These are phyloP conservation scores for Squalus acanthias DNA, from an alignment of 2,797 vertebrate genomes.

Conservation along the genomic window DNA sequence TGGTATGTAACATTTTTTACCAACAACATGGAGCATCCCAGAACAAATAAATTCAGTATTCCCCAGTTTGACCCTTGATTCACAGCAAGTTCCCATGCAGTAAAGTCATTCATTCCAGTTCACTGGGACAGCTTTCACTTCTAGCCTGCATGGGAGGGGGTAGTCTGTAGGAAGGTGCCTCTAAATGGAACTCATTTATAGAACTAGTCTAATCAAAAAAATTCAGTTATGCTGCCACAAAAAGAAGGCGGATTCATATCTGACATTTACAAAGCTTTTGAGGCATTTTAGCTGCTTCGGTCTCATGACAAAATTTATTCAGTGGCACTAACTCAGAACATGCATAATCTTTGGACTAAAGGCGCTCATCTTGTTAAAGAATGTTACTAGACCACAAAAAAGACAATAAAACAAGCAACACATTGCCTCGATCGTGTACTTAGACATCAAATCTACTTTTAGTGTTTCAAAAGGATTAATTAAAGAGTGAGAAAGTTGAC, in stretches of 20 bases:
- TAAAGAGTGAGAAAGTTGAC: not conserved
- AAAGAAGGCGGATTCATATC: constrained; percentile 52
- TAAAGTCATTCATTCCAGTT: not conserved
- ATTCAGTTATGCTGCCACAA: constrained; percentile 52
- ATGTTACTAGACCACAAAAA: not conserved
- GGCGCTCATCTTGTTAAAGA: not conserved
- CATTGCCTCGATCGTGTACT: not conserved
- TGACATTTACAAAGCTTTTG: constrained; percentile 56
- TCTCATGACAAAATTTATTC: not conserved
- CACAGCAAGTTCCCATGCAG: not conserved
- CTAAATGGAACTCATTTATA: constrained; percentile 46
- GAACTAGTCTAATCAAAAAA: constrained; percentile 49
- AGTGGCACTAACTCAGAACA: not conserved
- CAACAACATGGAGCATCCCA: not conserved
- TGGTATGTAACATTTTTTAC: not conserved
- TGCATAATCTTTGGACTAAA: not conserved
- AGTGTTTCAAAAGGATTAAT: not conserved
- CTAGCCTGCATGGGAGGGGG: not conserved
- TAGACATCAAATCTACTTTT: not conserved
- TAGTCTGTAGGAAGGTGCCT: constrained; percentile 39
- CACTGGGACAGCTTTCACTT: not conserved
- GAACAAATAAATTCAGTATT: not conserved
- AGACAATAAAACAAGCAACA: not conserved
- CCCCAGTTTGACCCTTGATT: not conserved
- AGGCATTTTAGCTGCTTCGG: constrained; percentile 21